A percentile compares a stretch with the other conserved stretches of the same genome.
Evolutionary conservation across 2,797 vertebrate species (phyloP).

Genomic region (Coccyzus lansbergi): DNA sequence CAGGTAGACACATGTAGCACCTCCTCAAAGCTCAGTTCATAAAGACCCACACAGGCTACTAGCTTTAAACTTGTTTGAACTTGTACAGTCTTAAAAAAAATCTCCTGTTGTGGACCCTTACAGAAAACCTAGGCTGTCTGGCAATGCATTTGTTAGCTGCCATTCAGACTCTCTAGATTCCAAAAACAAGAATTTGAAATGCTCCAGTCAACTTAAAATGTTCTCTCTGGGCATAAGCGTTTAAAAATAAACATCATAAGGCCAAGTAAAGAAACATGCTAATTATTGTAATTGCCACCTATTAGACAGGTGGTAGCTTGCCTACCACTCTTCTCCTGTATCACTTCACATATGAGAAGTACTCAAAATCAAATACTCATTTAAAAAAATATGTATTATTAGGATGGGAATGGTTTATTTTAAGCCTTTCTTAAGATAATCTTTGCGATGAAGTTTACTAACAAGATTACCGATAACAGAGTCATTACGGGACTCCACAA

Average conservation of each 20-base stretch:
- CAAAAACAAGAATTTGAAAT: not conserved
- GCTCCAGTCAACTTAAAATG: not conserved
- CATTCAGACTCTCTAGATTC: not conserved
- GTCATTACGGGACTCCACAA: not conserved
- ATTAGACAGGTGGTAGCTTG: not conserved
- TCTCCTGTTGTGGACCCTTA: not conserved
- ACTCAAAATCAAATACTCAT: not conserved
- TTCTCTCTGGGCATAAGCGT: not conserved
- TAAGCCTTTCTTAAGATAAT: not conserved
- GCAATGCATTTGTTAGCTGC: not conserved
- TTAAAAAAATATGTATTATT: not conserved
- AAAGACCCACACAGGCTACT: not conserved
- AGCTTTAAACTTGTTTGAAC: not conserved
- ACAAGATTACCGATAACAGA: not conserved
- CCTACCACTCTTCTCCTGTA: not conserved
- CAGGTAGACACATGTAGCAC: fast-evolving
- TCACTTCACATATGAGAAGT: not conserved
- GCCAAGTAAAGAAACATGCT: not conserved
- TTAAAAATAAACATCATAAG: not conserved
- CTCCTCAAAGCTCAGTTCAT: not conserved
- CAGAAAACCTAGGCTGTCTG: not conserved
- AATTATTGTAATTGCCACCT: not conserved
- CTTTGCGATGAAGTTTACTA: not conserved
- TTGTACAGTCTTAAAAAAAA: not conserved
- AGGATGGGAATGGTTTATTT: no score